Evolutionary conservation across 2,113 vertebrate genomes (phyloP), one percentile per base, ranked within the genome.

Genomic region (Cyanoliseus patagonus): DNA sequence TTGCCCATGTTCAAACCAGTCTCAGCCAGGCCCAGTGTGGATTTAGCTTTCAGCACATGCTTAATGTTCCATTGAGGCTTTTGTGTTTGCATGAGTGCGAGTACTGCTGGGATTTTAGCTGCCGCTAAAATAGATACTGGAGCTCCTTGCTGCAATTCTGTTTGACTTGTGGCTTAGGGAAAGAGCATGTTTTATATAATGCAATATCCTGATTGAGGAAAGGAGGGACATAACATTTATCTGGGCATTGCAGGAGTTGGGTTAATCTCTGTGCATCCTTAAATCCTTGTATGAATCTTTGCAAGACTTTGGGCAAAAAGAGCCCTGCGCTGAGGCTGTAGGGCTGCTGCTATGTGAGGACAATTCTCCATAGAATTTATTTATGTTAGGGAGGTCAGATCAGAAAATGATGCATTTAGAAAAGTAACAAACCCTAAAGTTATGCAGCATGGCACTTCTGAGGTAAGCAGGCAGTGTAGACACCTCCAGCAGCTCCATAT

Each of bases 11-110:
- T 39, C 37, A 28, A 47, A 5, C 25, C 13, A 7, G 10, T 7
- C 13, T 67, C 59, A 51, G 9, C 47, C n/a, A 59, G 53, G 22
- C 25, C 17, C 2, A 1, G 41, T 53, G 3, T 1, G 14, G 47
- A 9, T 82, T 94, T 28, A 42, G 19, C 33, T 70, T 39, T 41
- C 55, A 66, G 17, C 9, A 18, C 0, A 0, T 19, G 22, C 11
- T 66, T 67, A 0, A 70, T 69, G 7, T 74, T 13, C 25, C 3
- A 2, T 0, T 19, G 53, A 49, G 27, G 35, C 17, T 80, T 80
- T 53, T 6, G 2, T 18, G 5, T 15, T 47, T 42, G n/a, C 25
- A 31, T 0, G 0, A 37, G 18, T 17, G 1, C 19, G 52, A 55
- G 33, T 39, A 25, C 25, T 1, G 2, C 27, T 84, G 75, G 31